Evolutionary conservation across 2,888 invertebrate genomes (phyloP), one percentile per base, ranked within the genome.

Genomic region (Heliconius aoede): DNA sequence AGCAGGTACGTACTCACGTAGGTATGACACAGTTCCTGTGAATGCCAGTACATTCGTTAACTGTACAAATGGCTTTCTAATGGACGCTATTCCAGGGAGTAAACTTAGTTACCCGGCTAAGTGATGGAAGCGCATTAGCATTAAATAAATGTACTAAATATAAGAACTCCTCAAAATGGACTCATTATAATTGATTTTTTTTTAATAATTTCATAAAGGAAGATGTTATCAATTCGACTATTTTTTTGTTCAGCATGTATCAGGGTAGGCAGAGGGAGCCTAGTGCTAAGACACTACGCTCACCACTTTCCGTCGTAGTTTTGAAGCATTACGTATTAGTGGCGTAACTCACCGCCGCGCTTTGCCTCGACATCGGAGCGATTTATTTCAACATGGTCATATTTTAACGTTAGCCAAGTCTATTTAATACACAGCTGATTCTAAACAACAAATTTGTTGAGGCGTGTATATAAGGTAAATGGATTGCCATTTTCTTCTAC

Each of bases 21-120:
- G n/a, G 69, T 69, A 69, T 69, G 69, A 69, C 55, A 69, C 55
- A 77, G 74, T 74, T 65, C 36, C 72, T 65, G 86, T 84, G 82
- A 83, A 83, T 71, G 75, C 77, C 75, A 74, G 78, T 74, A 73
- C 80, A 71, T 77, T 78, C 78, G 77, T 76, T 81, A 80, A 69
- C 78, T 85, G 86, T 87, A 90, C 90, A 90, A 90, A 91, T 91
- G 88, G 88, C 84, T 90, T 90, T 89, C 90, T 91, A 91, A 91
- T 91, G 90, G 90, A 91, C 88, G 88, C 86, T 85, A 84, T 82
- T 85, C 82, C 83, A 81, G 83, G 85, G 84, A 84, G 86, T 55
- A 85, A 90, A 90, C 89, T 90, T 91, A 89, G 90, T 90, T 91
- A 89, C 86, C 82, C 86, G 89, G 90, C 89, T 91, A 88, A 69